Percentiles rank a stretch among this genome's conserved stretches.
These are phyloP conservation scores for Synanthedon andrenaeformis DNA, from an alignment of 2,888 invertebrate genomes.

Conservation along the genomic window DNA sequence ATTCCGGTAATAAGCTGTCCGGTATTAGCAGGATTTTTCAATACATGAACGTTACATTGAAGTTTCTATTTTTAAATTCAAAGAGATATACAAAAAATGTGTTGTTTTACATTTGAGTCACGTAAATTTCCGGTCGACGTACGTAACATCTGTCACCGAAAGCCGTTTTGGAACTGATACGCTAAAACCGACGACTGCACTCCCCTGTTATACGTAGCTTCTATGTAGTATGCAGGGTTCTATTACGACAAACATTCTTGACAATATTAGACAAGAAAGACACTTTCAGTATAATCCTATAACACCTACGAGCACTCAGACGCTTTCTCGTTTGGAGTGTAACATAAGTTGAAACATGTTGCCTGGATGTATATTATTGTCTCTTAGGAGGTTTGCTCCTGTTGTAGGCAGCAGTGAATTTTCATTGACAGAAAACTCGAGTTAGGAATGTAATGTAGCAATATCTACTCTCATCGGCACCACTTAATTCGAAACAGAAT, in stretches of 20 bases:
- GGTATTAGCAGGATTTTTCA: too few species aligned
- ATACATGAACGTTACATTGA: neutral
- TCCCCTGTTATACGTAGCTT: neutral
- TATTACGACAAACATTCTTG: conserved; percentile 20
- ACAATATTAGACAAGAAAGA: conserved; percentile 17
- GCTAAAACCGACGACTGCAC: conserved; percentile 28
- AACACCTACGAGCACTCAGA: conserved; percentile 8
- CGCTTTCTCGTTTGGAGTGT: conserved; percentile 10
- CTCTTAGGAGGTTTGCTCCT: neutral
- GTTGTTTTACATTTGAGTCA: conserved; percentile 49
- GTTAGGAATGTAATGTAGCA: too few species aligned
- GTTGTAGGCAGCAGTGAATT: too few species aligned
- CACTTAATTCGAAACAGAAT: too few species aligned
- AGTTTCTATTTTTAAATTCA: conserved; percentile 42
- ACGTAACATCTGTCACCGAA: conserved; percentile 43
- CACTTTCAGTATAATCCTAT: conserved; percentile 18
- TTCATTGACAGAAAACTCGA: too few species aligned
- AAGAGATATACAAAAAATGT: conserved; percentile 15
- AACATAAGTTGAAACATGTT: conserved; percentile 7
- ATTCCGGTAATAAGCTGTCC: too few species aligned
- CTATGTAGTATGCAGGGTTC: conserved; percentile 8
- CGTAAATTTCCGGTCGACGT: conserved; percentile 26
- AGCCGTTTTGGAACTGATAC: conserved; percentile 44
- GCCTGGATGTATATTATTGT: neutral
- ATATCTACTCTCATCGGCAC: too few species aligned